These are phyloP conservation scores for Cryptocheilus praepositus DNA, from an alignment of 2,888 invertebrate species.

Conservation along the genomic window DNA sequence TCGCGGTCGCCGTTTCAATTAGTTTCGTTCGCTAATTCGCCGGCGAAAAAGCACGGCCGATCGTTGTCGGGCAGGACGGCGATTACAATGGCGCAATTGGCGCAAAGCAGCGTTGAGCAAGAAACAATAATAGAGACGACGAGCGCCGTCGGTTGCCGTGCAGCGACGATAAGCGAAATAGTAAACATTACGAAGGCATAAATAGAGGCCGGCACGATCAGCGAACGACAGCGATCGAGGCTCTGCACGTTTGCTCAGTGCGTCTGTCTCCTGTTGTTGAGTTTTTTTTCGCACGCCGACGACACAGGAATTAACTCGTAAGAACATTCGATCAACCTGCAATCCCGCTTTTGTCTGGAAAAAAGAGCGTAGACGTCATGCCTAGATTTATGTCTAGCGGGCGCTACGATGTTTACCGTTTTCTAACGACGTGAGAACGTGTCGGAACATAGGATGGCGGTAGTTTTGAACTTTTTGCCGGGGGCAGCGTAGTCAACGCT, in stretches of 20 bases:
- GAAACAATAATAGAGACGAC: constrained; percentile 33
- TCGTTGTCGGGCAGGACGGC: constrained; percentile 32
- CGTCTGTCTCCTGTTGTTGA: not conserved
- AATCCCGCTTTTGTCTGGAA: not conserved
- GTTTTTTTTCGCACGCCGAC: not conserved
- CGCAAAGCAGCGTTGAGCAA: constrained; percentile 40
- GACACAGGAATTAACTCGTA: not conserved
- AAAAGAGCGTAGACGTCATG: no score
- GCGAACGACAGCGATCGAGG: no score
- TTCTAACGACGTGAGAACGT: no score
- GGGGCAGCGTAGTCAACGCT: no score
- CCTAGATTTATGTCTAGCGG: no score
- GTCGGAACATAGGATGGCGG: no score
- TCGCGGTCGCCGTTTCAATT: constrained; percentile 35
- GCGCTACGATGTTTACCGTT: no score
- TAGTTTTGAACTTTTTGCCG: no score
- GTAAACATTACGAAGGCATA: no score
- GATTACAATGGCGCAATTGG: constrained; percentile 50
- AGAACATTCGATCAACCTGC: not conserved
- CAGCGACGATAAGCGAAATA: no score
- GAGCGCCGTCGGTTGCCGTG: not conserved
- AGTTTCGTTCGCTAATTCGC: constrained; percentile 51
- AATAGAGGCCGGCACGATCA: no score
- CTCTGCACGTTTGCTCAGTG: no score
- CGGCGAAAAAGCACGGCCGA: constrained; percentile 42